phyloP scores from a whole-genome alignment of 2,113 vertebrate species.

The Notiomystis cincta region DNA sequence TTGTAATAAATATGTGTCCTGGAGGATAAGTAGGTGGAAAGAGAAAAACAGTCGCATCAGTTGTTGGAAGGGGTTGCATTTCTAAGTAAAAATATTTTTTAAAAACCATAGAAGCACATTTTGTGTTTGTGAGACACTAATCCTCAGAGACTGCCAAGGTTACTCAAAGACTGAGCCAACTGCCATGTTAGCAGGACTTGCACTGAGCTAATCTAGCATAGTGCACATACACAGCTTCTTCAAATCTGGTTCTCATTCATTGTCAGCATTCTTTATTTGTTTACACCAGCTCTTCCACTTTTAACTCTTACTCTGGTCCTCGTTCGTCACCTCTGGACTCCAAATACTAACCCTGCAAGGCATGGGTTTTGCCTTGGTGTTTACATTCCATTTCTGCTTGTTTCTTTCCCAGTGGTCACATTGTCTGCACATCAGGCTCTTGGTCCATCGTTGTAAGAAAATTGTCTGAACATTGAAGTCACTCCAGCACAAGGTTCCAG shows the following conservation, averaged over 20 bases:
- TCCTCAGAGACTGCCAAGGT: constrained; percentile 48
- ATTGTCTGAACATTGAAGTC: not conserved
- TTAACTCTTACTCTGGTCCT: constrained; percentile 26
- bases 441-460: not conserved
- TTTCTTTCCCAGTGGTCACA: not conserved
- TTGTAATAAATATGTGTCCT: not conserved
- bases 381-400: constrained; percentile 39
- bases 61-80: not conserved
- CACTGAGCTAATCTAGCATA: constrained; percentile 29
- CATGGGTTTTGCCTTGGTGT: not conserved
- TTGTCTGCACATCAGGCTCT: not conserved
- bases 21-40: constrained; percentile 10
- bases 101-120: constrained; percentile 24
- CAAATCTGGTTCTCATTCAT: constrained; percentile 49
- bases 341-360: not conserved
- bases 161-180: constrained; percentile 18
- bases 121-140: constrained; percentile 44
- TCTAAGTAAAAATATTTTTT: constrained; percentile 34
- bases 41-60: not conserved
- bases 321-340: not conserved
- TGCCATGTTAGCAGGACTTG: constrained; percentile 28
- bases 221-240: constrained; percentile 36
- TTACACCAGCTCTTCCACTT: constrained; percentile 44
- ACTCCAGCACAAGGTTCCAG: not conserved
- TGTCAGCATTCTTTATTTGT: constrained; percentile 54